phyloP scores from a whole-genome alignment of 2,113 vertebrate species.

The Oncorhynchus gorbuscha region DNA sequence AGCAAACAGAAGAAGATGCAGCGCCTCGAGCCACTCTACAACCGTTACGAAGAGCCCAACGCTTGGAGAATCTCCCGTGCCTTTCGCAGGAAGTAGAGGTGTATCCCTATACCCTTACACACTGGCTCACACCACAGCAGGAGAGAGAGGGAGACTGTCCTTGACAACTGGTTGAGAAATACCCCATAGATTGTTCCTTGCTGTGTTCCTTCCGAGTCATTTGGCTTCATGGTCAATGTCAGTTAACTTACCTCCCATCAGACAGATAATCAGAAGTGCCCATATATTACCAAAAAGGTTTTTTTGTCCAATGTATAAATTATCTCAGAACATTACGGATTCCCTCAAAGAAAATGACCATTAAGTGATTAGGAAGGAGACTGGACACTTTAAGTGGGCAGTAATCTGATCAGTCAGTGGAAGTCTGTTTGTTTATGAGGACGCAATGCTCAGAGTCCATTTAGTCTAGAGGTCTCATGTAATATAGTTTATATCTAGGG shows the following conservation, averaged over 20 bases:
- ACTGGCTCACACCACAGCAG: neutral
- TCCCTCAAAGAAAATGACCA: no score
- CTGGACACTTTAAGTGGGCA: neutral
- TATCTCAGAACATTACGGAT: no score
- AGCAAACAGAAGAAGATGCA: slow-evolving; percentile 88
- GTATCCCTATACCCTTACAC: no score
- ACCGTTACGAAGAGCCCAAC: slow-evolving; percentile 76
- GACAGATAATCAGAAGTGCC: neutral
- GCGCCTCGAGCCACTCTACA: slow-evolving; percentile 86
- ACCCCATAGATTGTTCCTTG: no score
- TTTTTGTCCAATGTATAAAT: neutral
- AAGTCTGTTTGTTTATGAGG: neutral
- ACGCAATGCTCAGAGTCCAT: neutral
- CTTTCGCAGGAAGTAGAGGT: slow-evolving; percentile 77
- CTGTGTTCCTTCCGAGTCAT: neutral
- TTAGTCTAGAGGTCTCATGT: neutral
- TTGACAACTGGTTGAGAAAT: neutral
- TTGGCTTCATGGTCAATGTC: neutral
- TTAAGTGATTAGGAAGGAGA: no score
- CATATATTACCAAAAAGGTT: neutral
- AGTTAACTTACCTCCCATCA: neutral
- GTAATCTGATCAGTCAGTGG: neutral
- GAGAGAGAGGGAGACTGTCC: no score
- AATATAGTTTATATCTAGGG: neutral
- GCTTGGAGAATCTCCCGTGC: no score